Evolutionary conservation across 2,888 invertebrate species (phyloP), one percentile per base, ranked within the genome.

Genomic region (Drosophila subsilvestris): DNA sequence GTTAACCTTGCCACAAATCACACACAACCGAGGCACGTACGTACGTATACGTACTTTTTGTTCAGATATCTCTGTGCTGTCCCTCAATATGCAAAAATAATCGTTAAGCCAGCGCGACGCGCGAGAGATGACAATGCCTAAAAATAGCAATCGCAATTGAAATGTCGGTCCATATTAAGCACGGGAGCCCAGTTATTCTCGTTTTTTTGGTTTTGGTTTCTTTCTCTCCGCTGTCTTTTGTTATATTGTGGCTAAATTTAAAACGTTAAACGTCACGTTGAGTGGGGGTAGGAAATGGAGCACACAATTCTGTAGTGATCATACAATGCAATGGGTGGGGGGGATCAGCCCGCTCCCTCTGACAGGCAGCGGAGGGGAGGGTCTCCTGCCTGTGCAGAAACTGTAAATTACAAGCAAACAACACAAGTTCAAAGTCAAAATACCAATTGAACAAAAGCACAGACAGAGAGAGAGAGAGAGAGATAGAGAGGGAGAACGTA

Each of bases 141-240:
- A 85, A 85, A 88, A 88, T 85, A 85, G 88, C 74, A 65, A 50
- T 63, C 73, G 67, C 86, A 85, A 88, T 88, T 88, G 88, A 85
- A 88, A 85, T 85, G 88, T 83, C 88, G 81, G 71, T 84, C 78
- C 88, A 84, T 75, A 86, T 80, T 80, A 68, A 74, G 59, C 57
- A 43, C 44, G 32, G 53, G 42, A 51, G 50, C 53, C 45, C 61
- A 63, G 63, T 71, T 63, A 53, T 66, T 20, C 49, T 50, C 17
- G 57, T 9, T 51, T 9, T 51, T 49, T 37, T 61, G 9, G 7
- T 37, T 37, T 37, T 37, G n/a, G 37, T 37, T 37, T 37, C 37
- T 37, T 37, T 37, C 37, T 7, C 37, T 37, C n/a, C 32, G 4
- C 43, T 14, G 20, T 42, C 2, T 66, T 54, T 43, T 54, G 50